Conservation (phyloP, 2,797 vertebrate species). For the Rousettus madagascariensis region DNA sequence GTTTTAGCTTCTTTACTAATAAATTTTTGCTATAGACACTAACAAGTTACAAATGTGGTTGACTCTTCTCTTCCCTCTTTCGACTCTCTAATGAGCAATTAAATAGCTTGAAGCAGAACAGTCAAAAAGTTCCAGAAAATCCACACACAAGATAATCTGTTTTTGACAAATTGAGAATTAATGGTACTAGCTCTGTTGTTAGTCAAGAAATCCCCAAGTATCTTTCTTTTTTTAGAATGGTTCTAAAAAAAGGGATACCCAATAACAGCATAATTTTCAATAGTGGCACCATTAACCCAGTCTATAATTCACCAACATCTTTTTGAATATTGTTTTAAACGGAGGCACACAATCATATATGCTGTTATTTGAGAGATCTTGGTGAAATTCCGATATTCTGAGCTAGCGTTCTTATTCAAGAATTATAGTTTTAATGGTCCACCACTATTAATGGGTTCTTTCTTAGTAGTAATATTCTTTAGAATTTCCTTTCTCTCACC, state of each 20-base stretch:
- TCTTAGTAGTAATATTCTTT: background rate
- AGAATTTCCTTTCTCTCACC: background rate
- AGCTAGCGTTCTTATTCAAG: background rate
- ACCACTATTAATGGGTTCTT: background rate
- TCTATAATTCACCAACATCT: background rate
- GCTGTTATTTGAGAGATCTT: background rate
- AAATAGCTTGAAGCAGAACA: slow-evolving; percentile 58
- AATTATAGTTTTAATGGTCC: background rate
- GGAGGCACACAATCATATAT: background rate
- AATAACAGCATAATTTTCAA: background rate
- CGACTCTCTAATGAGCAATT: slow-evolving; percentile 50
- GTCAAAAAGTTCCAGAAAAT: slow-evolving; percentile 60
- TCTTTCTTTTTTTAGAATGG: slow-evolving; percentile 49
- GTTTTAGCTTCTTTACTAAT: slow-evolving; percentile 25
- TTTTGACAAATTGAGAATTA: slow-evolving; percentile 57
- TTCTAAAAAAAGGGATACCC: background rate
- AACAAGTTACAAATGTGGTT: slow-evolving; percentile 44
- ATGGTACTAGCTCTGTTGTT: slow-evolving; percentile 34
- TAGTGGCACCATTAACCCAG: background rate
- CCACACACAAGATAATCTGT: background rate
- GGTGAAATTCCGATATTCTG: background rate
- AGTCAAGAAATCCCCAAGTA: background rate
- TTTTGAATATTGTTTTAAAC: background rate
- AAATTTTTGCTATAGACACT: slow-evolving; percentile 32
- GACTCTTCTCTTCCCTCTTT: background rate